These are phyloP conservation scores for Cenopis cana DNA, from an alignment of 2,888 invertebrate genomes.

Conservation along the genomic window DNA sequence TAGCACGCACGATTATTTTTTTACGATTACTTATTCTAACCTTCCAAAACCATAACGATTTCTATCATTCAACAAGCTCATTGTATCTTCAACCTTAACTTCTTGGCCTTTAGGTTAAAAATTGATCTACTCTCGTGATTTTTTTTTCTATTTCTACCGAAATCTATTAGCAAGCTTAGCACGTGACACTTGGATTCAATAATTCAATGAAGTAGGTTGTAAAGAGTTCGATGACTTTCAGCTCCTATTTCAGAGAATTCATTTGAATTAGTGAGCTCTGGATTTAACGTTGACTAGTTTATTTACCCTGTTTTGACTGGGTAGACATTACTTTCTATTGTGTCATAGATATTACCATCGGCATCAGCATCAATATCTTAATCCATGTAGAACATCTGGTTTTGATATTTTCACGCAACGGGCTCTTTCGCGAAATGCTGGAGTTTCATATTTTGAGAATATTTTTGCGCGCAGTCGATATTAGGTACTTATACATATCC, in stretches of 20 bases:
- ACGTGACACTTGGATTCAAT: constrained; percentile 21
- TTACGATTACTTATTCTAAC: not conserved
- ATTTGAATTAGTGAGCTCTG: constrained; percentile 13
- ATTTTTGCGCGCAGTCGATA: too few relatives aligned
- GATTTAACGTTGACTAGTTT: not conserved
- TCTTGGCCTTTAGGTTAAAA: not conserved
- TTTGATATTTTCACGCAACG: too few relatives aligned
- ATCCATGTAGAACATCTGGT: too few relatives aligned
- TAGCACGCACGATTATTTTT: constrained; percentile 2
- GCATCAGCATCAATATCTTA: not conserved
- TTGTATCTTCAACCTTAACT: not conserved
- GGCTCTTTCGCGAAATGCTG: too few relatives aligned
- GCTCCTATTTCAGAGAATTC: constrained; percentile 14
- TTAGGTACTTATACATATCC: too few relatives aligned
- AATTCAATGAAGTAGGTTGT: constrained; percentile 15
- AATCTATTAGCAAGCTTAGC: constrained; percentile 19
- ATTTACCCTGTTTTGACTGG: not conserved
- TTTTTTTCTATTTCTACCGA: not conserved
- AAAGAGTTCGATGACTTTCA: constrained; percentile 18
- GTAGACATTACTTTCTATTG: not conserved
- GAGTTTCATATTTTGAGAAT: too few relatives aligned
- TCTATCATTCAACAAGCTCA: not conserved
- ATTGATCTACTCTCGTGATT: not conserved
- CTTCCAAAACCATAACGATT: not conserved
- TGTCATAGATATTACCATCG: not conserved